These are phyloP conservation scores for Acronicta leporina DNA, from an alignment of 2,888 invertebrate genomes.

Conservation along the genomic window DNA sequence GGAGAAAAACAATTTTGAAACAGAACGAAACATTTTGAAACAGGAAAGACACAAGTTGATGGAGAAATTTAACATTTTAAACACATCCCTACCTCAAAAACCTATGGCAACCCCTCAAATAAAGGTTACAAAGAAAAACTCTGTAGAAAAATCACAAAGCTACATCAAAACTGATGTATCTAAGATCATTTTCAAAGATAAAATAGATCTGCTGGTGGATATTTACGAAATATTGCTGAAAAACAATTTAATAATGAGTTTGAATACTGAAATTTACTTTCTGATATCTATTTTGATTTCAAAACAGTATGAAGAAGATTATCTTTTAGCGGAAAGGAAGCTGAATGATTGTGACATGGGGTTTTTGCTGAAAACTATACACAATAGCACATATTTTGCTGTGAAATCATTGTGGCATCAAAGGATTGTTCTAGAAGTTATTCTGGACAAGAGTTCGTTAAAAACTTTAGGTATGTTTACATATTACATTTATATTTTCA, in stretches of 20 bases:
- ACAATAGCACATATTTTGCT: conserved; percentile 94
- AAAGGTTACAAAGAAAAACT: conserved; percentile 74
- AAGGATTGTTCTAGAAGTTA: conserved; percentile 85
- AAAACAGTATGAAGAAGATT: conserved; percentile 79
- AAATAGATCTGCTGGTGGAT: conserved; percentile 87
- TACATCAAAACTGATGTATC: conserved; percentile 78
- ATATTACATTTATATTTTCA: too few species aligned
- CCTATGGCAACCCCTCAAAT: conserved; percentile 68
- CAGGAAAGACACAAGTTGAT: conserved; percentile 82
- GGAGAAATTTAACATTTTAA: conserved; percentile 84
- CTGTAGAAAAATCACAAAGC: conserved; percentile 60
- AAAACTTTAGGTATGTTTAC: conserved; percentile 74
- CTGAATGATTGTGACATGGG: conserved; percentile 64
- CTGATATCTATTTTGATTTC: conserved; percentile 90
- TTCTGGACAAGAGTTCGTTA: conserved; percentile 90
- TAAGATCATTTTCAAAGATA: conserved; percentile 83
- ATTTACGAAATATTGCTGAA: conserved; percentile 90
- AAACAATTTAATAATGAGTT: conserved; percentile 90
- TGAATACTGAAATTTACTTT: conserved; percentile 92
- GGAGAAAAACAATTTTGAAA: conserved; percentile 75
- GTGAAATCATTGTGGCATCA: conserved; percentile 90
- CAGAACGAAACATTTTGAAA: conserved; percentile 80
- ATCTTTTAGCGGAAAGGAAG: conserved; percentile 61
- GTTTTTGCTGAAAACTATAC: conserved; percentile 83
- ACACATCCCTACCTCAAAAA: conserved; percentile 70